These are phyloP conservation scores for Coremacera marginata DNA, from an alignment of 2,888 invertebrate genomes.

Conservation along the genomic window DNA sequence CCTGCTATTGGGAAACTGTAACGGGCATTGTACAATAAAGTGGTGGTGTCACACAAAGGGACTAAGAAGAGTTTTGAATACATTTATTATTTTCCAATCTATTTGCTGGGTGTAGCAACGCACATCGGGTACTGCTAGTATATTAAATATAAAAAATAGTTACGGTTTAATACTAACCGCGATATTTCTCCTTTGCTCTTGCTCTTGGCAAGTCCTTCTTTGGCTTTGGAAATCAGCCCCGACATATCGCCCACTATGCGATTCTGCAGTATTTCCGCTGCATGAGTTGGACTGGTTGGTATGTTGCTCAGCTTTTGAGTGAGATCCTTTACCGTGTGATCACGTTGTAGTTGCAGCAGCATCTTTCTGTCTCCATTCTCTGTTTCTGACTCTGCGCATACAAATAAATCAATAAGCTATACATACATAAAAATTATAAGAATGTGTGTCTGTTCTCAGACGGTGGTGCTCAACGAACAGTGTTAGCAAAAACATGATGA, in stretches of 20 bases:
- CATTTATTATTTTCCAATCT: no score
- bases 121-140: no score
- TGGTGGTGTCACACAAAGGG: no score
- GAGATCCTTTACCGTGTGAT: slow-evolving; percentile 89
- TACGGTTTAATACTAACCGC: slow-evolving; percentile 56
- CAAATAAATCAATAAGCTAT: not conserved
- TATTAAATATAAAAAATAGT: not conserved
- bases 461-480: not conserved
- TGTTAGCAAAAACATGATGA: slow-evolving; percentile 21
- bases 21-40: no score
- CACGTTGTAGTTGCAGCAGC: slow-evolving; percentile 79
- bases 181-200: slow-evolving; percentile 80
- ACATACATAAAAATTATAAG: not conserved
- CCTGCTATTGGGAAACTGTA: no score
- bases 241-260: slow-evolving; percentile 84
- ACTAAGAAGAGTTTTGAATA: no score
- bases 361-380: slow-evolving; percentile 75
- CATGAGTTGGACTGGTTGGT: slow-evolving; percentile 70
- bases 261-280: slow-evolving; percentile 75
- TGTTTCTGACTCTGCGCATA: slow-evolving; percentile 70
- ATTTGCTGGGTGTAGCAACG: no score
- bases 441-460: not conserved
- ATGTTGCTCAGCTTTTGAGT: slow-evolving; percentile 87
- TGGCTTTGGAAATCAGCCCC: slow-evolving; percentile 92
- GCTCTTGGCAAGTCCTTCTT: slow-evolving; percentile 89